A percentile compares a stretch with the other conserved stretches of the same genome.
Conservation (phyloP, 1,140 invertebrate genomes). For the Drosophila ironensis region DNA sequence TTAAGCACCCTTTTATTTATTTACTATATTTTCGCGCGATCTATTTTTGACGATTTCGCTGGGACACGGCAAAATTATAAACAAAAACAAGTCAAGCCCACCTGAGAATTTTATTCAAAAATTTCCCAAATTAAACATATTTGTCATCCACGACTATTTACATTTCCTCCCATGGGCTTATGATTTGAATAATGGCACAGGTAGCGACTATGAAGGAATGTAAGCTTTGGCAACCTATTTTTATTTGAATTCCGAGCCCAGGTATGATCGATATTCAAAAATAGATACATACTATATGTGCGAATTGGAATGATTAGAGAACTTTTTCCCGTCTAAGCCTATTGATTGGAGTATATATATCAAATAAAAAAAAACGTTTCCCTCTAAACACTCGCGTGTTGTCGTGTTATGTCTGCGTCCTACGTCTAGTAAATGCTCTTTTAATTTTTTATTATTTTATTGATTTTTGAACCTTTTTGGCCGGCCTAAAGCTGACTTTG, state of each 20-base stretch:
- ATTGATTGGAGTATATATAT: slow-evolving; percentile 39
- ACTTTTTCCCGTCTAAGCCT: neutral
- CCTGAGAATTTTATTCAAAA: slow-evolving; percentile 42
- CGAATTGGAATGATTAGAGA: neutral
- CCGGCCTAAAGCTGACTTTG: slow-evolving; percentile 8
- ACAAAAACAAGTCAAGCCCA: slow-evolving; percentile 26
- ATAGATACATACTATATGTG: neutral
- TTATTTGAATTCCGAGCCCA: neutral
- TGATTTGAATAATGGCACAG: slow-evolving; percentile 8
- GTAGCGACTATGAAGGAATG: slow-evolving; percentile 1
- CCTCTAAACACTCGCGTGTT: slow-evolving; percentile 32
- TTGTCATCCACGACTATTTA: slow-evolving; percentile 18
- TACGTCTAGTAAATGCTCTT: slow-evolving; percentile 59
- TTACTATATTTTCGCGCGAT: neutral
- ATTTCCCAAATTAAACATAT: slow-evolving; percentile 8
- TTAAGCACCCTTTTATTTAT: too few relatives aligned
- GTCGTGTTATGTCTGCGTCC: slow-evolving; percentile 4
- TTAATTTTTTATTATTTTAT: slow-evolving; percentile 73
- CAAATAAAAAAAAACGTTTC: slow-evolving; percentile 15
- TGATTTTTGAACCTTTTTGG: slow-evolving; percentile 55
- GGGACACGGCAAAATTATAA: slow-evolving; percentile 10
- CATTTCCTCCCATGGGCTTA: neutral
- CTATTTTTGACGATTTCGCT: slow-evolving; percentile 26
- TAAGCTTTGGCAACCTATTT: neutral
- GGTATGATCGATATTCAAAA: slow-evolving; percentile 11